Evolutionary conservation across 2,113 vertebrate genomes (phyloP).

Genomic region (Pluvianellus socialis): DNA sequence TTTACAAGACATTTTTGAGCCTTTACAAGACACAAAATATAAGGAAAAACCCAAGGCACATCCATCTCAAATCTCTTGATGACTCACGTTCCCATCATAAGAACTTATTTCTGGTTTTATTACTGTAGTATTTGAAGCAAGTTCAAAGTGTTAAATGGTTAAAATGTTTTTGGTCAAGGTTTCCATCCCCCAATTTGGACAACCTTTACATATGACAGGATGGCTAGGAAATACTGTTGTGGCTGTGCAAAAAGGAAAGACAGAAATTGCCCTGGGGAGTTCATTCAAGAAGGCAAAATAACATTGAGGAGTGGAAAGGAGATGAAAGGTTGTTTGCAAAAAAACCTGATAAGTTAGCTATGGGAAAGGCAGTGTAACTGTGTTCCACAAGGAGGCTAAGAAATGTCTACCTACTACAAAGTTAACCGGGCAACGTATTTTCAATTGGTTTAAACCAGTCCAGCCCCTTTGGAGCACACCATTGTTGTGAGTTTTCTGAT

Average conservation of each 20-base stretch:
- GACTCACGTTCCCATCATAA: neutral
- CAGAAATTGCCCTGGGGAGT: neutral
- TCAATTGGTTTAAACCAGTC: neutral
- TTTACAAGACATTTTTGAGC: neutral
- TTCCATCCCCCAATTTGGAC: neutral
- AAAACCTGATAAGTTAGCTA: neutral
- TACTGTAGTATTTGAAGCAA: neutral
- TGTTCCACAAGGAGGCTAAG: neutral
- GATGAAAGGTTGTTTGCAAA: neutral
- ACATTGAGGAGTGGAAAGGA: neutral
- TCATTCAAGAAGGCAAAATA: neutral
- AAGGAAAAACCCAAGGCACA: neutral
- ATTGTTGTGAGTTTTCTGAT: neutral
- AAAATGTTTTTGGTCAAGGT: neutral
- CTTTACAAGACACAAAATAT: neutral
- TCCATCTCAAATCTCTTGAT: neutral
- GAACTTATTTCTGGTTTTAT: neutral
- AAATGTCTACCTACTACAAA: neutral
- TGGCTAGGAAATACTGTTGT: neutral
- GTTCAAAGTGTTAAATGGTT: neutral
- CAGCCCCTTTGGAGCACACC: neutral
- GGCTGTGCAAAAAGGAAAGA: neutral
- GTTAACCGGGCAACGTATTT: neutral
- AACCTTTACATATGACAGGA: neutral
- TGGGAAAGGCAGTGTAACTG: neutral